Base-by-base conservation (phyloP, 2,113 vertebrate species). In the Myotis davidii region DNA sequence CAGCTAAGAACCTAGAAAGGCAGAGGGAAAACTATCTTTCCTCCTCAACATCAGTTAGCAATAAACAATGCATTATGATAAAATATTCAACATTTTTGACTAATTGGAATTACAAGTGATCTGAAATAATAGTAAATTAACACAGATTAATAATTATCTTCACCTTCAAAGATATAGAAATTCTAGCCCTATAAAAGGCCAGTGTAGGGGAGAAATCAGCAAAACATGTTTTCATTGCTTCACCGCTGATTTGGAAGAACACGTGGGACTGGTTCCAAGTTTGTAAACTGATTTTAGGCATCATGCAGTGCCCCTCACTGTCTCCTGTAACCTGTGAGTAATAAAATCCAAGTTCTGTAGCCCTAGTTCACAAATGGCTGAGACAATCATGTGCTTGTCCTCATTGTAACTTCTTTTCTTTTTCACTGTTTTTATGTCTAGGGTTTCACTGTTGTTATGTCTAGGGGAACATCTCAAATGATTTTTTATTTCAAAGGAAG, bases 401-500 rank as follows among this genome's bases (percentile, higher is more conserved):
- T 25, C 61, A 48, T 45, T 74, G 50, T 11, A 52, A 59, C 1
- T 23, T 50, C 32, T 65, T 90, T 85, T 39, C 6, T 59, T 52
- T 89, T 81, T 52, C 6, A 67, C 13, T 29, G 8, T n/a, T n/a
- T n/a, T n/a, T n/a, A n/a, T n/a, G n/a, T n/a, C n/a, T n/a, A n/a
- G n/a, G n/a, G n/a, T n/a, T n/a, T n/a, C n/a, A n/a, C n/a, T n/a
- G n/a, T 69, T 65, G 18, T 88, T 89, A 69, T 69, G 2, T 92
- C 73, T 89, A 89, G 16, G 27, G 5, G 39, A 81, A 92, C 73
- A 81, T 85, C 39, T 61, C 56, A 65, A 85, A 50, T 39, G 65
- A 61, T 56, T 88, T 88, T 81, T 85, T 27, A 65, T 50, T 74
- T 92, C 85, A 89, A 81, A 81, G 56, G 34, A 89, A 85, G n/a